These are phyloP conservation scores for Manis crassicaudata DNA, from an alignment of 2,797 vertebrate species.

Conservation along the genomic window DNA sequence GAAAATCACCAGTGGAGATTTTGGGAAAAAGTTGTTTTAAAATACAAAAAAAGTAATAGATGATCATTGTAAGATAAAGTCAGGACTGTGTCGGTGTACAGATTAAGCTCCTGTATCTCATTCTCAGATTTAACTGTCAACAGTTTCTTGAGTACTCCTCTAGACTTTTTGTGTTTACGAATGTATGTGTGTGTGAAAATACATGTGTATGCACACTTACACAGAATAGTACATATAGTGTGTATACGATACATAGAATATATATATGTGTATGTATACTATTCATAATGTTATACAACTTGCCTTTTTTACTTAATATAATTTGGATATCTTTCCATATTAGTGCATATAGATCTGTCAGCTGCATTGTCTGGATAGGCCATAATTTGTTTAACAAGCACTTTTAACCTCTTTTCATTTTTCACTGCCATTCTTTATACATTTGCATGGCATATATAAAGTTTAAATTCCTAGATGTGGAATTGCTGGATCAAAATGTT, in stretches of 20 bases:
- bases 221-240: background rate
- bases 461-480: constrained; percentile 15
- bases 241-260: background rate
- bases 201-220: background rate
- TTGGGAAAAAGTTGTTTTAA: background rate
- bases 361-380: background rate
- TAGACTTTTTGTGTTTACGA: constrained; percentile 30
- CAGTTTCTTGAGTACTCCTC: background rate
- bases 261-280: background rate
- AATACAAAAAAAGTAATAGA: background rate
- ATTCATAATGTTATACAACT: background rate
- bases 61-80: background rate
- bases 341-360: background rate
- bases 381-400: background rate
- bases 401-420: background rate
- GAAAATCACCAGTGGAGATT: background rate
- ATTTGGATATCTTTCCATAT: background rate
- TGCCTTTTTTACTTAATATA: constrained; percentile 17
- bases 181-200: background rate
- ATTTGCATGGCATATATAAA: background rate
- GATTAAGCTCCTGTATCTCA: background rate
- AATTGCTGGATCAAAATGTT: constrained; percentile 8
- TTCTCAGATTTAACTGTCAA: background rate
- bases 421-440: background rate
- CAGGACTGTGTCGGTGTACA: background rate